Evolutionary conservation across 92 coral and sea anemone genomes (phyloP).

Genomic region (Micromussa lordhowensis): DNA sequence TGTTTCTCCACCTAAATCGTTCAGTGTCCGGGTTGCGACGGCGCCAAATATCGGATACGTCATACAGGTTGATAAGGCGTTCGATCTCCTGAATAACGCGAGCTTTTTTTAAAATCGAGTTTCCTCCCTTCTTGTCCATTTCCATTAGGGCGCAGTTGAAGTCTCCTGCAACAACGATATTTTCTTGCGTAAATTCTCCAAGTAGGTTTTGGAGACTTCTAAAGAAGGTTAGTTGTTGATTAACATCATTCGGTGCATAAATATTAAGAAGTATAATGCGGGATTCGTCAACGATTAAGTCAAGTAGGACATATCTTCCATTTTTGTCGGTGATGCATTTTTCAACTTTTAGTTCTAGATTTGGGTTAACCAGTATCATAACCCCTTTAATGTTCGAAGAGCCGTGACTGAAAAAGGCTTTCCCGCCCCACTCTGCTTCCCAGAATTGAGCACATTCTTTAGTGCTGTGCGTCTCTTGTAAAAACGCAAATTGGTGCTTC

Average conservation of each 20-base stretch:
- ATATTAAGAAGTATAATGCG: conserved; percentile 8
- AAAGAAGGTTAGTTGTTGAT: conserved; percentile 9
- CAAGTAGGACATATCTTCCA: conserved; percentile 8
- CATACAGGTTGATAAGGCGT: background rate
- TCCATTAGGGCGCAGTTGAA: background rate
- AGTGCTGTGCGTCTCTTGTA: conserved; percentile 28
- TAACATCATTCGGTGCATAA: conserved; percentile 1
- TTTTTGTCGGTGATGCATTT: conserved; percentile 7
- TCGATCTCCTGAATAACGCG: background rate
- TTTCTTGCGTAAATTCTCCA: background rate
- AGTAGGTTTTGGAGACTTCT: background rate
- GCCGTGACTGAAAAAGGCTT: conserved; percentile 26
- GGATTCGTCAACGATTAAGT: background rate
- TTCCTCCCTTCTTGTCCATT: background rate
- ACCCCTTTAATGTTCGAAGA: background rate
- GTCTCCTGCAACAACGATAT: background rate
- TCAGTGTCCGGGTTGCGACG: too few relatives aligned
- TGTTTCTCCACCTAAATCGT: too few relatives aligned
- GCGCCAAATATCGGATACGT: too few relatives aligned
- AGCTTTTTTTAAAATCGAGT: background rate
- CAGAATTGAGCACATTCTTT: conserved; percentile 2
- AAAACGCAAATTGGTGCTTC: background rate
- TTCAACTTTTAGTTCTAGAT: conserved; percentile 10
- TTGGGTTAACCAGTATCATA: conserved; percentile 12
- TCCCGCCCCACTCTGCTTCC: conserved; percentile 27